phyloP scores from a whole-genome alignment of 1,140 invertebrate species.

The Drosophila eugracilis region DNA sequence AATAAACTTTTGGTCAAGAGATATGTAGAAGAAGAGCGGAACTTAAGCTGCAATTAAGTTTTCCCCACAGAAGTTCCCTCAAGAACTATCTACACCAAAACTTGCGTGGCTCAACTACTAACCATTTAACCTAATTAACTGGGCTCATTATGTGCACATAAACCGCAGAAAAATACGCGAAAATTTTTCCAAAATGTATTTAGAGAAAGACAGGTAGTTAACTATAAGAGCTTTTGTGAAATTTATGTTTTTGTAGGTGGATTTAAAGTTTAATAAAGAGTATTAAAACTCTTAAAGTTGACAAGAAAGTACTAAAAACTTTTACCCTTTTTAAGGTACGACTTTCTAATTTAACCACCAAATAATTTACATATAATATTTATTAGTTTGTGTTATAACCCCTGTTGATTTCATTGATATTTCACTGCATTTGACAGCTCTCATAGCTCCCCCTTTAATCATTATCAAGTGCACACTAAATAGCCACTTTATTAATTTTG shows the following conservation, averaged over 20 bases:
- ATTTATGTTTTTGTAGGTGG: not conserved
- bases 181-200: conserved; percentile 18
- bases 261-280: not conserved
- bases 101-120: not conserved
- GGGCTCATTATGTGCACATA: conserved; percentile 23
- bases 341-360: too few species aligned
- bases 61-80: not conserved
- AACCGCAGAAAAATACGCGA: conserved; percentile 13
- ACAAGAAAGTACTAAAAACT: too few species aligned
- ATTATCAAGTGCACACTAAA: conserved; percentile 34
- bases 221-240: not conserved
- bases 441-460: not conserved
- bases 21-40: not conserved
- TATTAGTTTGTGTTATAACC: too few species aligned
- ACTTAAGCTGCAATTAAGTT: conserved; percentile 2
- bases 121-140: conserved; percentile 42
- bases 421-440: conserved; percentile 5
- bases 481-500: conserved; percentile 36
- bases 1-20: conserved; percentile 4
- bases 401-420: too few species aligned
- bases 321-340: too few species aligned
- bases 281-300: not conserved
- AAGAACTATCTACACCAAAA: conserved; percentile 1
- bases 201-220: conserved; percentile 8
- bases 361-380: too few species aligned